These are phyloP conservation scores for Phengaris alcon DNA, from an alignment of 2,888 invertebrate species.

Conservation along the genomic window DNA sequence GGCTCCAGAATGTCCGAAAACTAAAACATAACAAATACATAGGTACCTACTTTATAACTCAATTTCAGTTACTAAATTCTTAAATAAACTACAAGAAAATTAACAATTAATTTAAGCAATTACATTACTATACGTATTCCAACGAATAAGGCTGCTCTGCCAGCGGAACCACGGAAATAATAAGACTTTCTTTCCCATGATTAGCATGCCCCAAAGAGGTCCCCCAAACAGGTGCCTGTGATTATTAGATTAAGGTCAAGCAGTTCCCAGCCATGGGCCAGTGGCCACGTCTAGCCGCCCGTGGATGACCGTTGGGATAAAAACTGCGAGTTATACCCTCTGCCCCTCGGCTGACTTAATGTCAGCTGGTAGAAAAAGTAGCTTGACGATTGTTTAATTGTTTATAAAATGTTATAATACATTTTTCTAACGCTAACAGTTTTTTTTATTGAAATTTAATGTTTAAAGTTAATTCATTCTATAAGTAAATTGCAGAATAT, in stretches of 20 bases:
- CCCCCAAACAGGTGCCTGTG: slow-evolving; percentile 67
- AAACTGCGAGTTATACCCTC: slow-evolving; percentile 26
- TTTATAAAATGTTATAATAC: not conserved
- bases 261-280: slow-evolving; percentile 71
- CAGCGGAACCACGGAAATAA: slow-evolving; percentile 37
- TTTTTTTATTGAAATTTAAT: too few relatives aligned
- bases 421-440: not conserved
- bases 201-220: slow-evolving; percentile 63
- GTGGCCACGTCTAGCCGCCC: slow-evolving; percentile 55
- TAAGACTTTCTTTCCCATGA: slow-evolving; percentile 68
- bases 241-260: slow-evolving; percentile 74
- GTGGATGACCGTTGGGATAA: slow-evolving; percentile 62
- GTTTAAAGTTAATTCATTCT: too few relatives aligned
- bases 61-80: too few relatives aligned
- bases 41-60: too few relatives aligned
- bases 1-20: not conserved
- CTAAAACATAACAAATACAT: too few relatives aligned
- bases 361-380: not conserved
- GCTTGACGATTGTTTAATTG: not conserved
- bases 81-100: too few relatives aligned
- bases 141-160: slow-evolving; percentile 14
- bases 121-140: slow-evolving; percentile 11
- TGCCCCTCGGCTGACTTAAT: not conserved
- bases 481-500: too few relatives aligned
- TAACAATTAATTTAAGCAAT: too few relatives aligned